These are phyloP conservation scores for Gryllus longicercus DNA, from an alignment of 2,888 invertebrate genomes.

Conservation along the genomic window DNA sequence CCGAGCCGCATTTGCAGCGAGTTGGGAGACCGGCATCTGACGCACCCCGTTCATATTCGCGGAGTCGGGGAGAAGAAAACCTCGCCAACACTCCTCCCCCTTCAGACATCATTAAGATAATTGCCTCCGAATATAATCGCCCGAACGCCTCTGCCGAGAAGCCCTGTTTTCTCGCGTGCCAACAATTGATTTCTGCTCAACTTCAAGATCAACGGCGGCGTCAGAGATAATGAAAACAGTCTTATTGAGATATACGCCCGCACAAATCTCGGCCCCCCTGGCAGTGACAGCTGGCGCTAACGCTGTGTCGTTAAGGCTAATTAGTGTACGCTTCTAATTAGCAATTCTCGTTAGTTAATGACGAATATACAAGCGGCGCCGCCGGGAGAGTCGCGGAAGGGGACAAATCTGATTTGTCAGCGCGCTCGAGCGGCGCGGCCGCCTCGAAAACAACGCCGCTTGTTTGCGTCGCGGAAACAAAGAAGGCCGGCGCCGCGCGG, in stretches of 20 bases:
- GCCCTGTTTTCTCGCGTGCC: not conserved
- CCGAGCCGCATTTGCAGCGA: too few relatives aligned
- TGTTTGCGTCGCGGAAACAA: not conserved
- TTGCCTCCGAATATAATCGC: not conserved
- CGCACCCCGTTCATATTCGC: too few relatives aligned
- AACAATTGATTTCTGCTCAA: not conserved
- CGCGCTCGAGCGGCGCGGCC: not conserved
- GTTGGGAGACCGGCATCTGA: too few relatives aligned
- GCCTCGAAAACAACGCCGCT: not conserved
- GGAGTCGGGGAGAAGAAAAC: too few relatives aligned
- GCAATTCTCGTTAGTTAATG: constrained; percentile 8
- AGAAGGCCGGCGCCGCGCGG: too few relatives aligned
- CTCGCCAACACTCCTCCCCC: not conserved
- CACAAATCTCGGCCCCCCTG: not conserved
- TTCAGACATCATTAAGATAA: not conserved
- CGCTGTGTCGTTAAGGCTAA: constrained; percentile 1
- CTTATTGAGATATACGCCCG: not conserved
- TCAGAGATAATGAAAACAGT: constrained; percentile 6
- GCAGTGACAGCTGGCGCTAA: not conserved
- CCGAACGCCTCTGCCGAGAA: not conserved
- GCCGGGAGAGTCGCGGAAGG: not conserved
- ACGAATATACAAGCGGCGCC: not conserved
- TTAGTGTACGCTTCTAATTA: constrained; percentile 10
- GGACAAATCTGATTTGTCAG: not conserved
- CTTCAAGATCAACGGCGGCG: not conserved